phyloP scores from a whole-genome alignment of 2,113 vertebrate genomes.

The Cynopterus brachyotis region DNA sequence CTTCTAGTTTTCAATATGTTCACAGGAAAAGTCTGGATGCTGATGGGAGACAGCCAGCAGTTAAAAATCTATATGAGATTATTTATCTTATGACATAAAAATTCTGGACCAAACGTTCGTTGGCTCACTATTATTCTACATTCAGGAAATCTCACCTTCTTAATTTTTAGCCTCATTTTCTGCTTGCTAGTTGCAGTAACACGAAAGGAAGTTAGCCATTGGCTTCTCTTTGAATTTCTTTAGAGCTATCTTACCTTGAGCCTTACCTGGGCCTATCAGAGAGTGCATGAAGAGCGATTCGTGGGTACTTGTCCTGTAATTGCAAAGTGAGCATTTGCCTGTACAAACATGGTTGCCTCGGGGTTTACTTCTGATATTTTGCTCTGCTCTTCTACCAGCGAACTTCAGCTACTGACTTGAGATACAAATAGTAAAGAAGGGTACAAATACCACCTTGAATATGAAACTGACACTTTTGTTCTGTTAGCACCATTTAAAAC shows the following conservation, averaged over 20 bases:
- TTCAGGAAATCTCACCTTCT: background rate
- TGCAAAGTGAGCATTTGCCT: background rate
- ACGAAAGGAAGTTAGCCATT: background rate
- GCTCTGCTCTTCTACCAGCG: background rate
- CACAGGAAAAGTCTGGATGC: background rate
- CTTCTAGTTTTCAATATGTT: background rate
- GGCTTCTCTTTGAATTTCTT: background rate
- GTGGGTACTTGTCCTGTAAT: background rate
- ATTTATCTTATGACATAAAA: background rate
- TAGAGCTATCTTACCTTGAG: background rate
- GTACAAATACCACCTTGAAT: background rate
- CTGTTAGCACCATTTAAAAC: background rate
- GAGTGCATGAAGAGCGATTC: background rate
- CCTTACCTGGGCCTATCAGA: background rate
- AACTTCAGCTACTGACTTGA: slow-evolving; percentile 4
- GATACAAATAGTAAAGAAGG: background rate
- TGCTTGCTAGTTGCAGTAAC: background rate
- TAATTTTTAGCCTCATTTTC: slow-evolving; percentile 17
- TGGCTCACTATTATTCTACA: background rate
- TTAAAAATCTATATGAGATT: background rate
- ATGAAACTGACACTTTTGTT: slow-evolving; percentile 15
- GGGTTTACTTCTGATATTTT: slow-evolving; percentile 22
- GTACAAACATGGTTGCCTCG: background rate
- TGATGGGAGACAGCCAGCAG: background rate
- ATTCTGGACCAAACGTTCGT: background rate